phyloP scores from a whole-genome alignment of 2,113 vertebrate genomes.

The Hydrolagus affinis region DNA sequence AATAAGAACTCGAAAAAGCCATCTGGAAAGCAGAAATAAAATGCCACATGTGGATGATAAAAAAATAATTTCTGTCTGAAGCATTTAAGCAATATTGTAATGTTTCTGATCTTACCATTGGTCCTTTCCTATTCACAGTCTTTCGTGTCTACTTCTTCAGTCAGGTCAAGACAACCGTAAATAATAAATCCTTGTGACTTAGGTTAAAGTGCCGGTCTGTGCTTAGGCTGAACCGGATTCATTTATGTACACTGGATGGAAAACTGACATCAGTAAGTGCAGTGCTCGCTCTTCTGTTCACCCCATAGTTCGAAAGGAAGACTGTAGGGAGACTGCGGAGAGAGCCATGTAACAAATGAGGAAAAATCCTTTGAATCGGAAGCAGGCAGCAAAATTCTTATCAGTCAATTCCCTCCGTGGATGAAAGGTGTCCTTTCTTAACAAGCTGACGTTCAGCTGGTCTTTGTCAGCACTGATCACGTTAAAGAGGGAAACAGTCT shows the following conservation, averaged over 20 bases:
- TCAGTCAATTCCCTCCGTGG: background rate
- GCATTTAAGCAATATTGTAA: background rate
- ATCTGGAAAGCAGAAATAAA: background rate
- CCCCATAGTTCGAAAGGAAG: background rate
- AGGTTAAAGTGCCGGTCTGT: no score
- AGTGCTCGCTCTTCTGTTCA: background rate
- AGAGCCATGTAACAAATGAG: background rate
- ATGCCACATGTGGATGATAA: background rate
- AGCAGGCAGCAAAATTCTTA: background rate
- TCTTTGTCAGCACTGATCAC: background rate
- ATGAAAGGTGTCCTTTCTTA: background rate
- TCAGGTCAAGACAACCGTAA: no score
- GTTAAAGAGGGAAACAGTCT: background rate
- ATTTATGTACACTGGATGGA: no score
- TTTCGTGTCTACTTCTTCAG: background rate
- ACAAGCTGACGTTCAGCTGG: background rate
- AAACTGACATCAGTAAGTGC: background rate
- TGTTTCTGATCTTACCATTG: background rate
- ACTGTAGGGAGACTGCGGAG: background rate
- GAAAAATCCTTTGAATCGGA: background rate
- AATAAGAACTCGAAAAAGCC: background rate
- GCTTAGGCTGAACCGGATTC: no score
- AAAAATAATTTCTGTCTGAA: background rate
- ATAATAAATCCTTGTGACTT: no score
- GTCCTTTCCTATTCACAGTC: background rate